Base-by-base conservation (phyloP, 1,140 invertebrate species). In the Antheraea pernyi region DNA sequence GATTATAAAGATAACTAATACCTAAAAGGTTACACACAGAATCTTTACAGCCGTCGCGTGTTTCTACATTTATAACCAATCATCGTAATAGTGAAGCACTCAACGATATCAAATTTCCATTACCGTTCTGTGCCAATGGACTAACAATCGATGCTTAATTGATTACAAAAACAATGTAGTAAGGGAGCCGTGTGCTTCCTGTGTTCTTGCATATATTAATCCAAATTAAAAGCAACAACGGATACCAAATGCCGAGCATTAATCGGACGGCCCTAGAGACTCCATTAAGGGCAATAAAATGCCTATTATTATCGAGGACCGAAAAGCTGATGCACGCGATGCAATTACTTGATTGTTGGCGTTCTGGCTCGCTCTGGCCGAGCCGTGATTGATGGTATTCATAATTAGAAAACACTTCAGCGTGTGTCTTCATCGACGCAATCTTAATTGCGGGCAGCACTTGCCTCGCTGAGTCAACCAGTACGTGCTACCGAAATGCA, bases 381-480 rank as follows among this genome's bases (percentile, higher is more conserved):
- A 79, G 78, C 74, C 77, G 85, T 88, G 89, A 90, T 91, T 88
- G 88, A 91, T 91, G 89, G 86, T 77, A 84, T 80, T 84, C 88
- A 84, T 91, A 91, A 91, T 91, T 91, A 91, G 89, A 91, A 91
- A 90, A 91, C 87, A 91, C 89, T 91, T 90, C 88, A 90, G 82
- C 83, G 78, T 88, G 82, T 90, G 89, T 89, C 88, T 91, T 89
- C 87, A 89, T 89, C 80, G 82, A 76, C 72, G 79, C 80, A 83
- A 90, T 90, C 88, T 91, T 91, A 91, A 89, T 88, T 85, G 89
- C 87, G 75, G 78, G 72, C 84, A 87, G 88, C 88, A 90, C 89
- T 91, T 89, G 82, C 84, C 80, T 79, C 81, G 81, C 85, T 85
- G 88, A 90, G 69, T 90, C 88, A 85, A 80, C 71, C 82, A 79